phyloP scores from a whole-genome alignment of 1,140 invertebrate genomes.

The Lepeophtheirus salmonis region DNA sequence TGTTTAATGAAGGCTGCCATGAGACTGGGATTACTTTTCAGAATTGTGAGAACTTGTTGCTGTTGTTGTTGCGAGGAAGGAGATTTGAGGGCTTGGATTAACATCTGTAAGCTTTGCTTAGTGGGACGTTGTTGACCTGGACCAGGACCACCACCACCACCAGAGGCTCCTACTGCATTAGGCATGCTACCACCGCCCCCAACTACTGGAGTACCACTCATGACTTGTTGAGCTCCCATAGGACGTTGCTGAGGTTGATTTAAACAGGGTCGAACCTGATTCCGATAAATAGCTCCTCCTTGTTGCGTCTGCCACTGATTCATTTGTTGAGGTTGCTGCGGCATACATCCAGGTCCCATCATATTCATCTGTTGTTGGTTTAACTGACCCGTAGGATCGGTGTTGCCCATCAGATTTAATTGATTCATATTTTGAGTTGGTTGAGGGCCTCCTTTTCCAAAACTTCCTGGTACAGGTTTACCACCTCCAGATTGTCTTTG shows the following conservation, averaged over 20 bases:
- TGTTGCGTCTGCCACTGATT: conserved; percentile 21
- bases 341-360: conserved; percentile 21
- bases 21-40: conserved; percentile 80
- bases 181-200: conserved; percentile 27
- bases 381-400: conserved; percentile 23
- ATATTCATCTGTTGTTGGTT: conserved; percentile 23
- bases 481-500: conserved; percentile 28
- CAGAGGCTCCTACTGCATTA: conserved; percentile 28
- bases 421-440: conserved; percentile 15
- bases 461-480: conserved; percentile 30
- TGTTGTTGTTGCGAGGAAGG: conserved; percentile 79
- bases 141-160: conserved; percentile 21
- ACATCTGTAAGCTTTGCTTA: conserved; percentile 56
- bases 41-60: conserved; percentile 66
- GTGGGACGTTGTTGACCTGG: conserved; percentile 21
- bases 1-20: conserved; percentile 95
- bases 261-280: conserved; percentile 17
- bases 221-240: conserved; percentile 19
- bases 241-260: conserved; percentile 21
- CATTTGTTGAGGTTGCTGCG: conserved; percentile 23
- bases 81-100: conserved; percentile 68
- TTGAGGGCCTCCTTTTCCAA: conserved; percentile 18
- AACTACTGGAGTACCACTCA: conserved; percentile 8
- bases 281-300: conserved; percentile 12
- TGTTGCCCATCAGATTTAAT: conserved; percentile 12